These are phyloP conservation scores for Threskiornis aethiopicus DNA, from an alignment of 2,797 vertebrate genomes.

Conservation along the genomic window DNA sequence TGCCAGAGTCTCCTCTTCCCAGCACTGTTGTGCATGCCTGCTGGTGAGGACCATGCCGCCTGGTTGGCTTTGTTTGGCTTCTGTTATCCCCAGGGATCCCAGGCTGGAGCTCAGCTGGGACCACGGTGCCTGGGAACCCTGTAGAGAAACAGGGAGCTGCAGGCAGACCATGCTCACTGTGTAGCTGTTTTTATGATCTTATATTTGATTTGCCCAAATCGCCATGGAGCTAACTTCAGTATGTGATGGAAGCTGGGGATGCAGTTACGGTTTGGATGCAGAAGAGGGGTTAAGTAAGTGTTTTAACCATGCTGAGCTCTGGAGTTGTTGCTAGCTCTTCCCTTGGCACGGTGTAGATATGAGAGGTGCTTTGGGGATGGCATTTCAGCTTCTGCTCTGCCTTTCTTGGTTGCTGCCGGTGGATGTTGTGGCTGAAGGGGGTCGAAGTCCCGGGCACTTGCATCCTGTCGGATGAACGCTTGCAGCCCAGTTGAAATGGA, in stretches of 20 bases:
- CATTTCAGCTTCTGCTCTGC: not conserved
- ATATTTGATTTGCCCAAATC: not conserved
- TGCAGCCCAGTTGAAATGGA: not conserved
- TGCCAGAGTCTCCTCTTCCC: not conserved
- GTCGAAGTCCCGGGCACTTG: not conserved
- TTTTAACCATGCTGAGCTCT: not conserved
- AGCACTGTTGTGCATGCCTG: accelerated
- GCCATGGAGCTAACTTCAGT: accelerated
- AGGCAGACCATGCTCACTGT: not conserved
- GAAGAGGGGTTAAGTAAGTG: not conserved
- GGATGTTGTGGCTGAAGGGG: not conserved
- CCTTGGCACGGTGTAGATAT: not conserved
- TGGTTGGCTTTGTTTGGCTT: not conserved
- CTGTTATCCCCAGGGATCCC: not conserved
- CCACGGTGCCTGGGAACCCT: not conserved
- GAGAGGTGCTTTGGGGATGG: not conserved
- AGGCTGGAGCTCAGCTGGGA: not conserved
- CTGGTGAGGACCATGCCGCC: not conserved
- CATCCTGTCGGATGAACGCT: not conserved
- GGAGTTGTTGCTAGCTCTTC: not conserved
- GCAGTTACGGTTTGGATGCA: not conserved
- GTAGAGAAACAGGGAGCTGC: not conserved
- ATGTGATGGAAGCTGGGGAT: not conserved
- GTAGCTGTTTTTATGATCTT: not conserved
- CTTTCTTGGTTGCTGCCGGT: not conserved